These are phyloP conservation scores for Tenthredo notha DNA, from an alignment of 2,888 invertebrate genomes.

Conservation along the genomic window DNA sequence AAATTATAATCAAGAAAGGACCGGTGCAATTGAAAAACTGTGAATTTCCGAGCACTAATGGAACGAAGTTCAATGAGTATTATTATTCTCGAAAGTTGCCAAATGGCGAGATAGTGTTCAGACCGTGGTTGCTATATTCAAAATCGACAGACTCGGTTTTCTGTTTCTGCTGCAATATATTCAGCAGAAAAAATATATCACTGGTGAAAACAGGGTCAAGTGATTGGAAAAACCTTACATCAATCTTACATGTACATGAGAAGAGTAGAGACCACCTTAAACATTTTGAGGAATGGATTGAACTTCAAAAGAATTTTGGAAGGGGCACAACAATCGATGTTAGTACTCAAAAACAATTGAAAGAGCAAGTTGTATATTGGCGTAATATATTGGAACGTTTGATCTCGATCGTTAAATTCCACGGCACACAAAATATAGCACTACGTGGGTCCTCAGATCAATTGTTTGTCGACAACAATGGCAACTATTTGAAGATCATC, in stretches of 20 bases:
- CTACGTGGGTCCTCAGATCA: constrained; percentile 57
- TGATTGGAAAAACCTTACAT: constrained; percentile 45
- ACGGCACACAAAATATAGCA: constrained; percentile 57
- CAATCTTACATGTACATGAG: constrained; percentile 39
- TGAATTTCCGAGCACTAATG: too few species aligned
- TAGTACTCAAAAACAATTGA: constrained; percentile 45
- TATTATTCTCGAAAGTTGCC: too few species aligned
- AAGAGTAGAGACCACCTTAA: constrained; percentile 30
- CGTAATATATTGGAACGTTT: constrained; percentile 56
- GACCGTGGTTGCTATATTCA: too few species aligned
- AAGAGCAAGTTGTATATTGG: constrained; percentile 55
- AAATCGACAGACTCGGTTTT: too few species aligned
- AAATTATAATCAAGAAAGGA: too few species aligned
- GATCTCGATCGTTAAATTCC: constrained; percentile 53
- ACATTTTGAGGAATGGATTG: constrained; percentile 16
- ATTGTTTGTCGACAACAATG: constrained; percentile 56
- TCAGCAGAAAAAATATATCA: constrained; percentile 6
- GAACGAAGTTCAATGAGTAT: too few species aligned
- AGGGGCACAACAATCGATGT: constrained; percentile 36
- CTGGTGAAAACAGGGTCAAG: constrained; percentile 44
- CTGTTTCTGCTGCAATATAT: constrained; percentile 54
- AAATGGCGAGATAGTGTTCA: too few species aligned
- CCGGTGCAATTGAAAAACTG: too few species aligned
- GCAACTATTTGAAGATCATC: constrained; percentile 58
- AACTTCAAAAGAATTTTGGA: constrained; percentile 2